Evolutionary conservation across 1,140 invertebrate species (phyloP), one percentile per base, ranked within the genome.

Genomic region (Aradophagus sp.): DNA sequence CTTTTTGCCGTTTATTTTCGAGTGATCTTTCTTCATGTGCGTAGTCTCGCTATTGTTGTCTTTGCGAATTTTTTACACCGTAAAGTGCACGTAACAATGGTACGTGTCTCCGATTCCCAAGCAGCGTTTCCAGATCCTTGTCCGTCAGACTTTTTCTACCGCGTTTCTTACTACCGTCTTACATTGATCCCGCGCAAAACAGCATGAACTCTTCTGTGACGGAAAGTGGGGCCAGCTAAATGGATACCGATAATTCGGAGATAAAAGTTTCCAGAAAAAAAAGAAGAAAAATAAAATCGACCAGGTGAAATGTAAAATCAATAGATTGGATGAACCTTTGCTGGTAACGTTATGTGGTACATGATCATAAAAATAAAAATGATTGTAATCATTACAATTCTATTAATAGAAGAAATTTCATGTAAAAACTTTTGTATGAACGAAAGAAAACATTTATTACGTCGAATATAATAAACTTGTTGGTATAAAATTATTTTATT

Each of bases 21-120:
- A 36, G 44, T 8, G 38, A 35, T 69, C 19, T 34, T 55, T 1
- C 13, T 14, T 62, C 35, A 50, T 20, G 44, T 35, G 45, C 32
- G 42, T 16, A 29, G 16, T 42, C n/a, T 17, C 11, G 27, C 48
- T 29, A 56, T 62, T 62, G 50, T 69, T 62, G 32, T 62, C 31
- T 1, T 56, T 23, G 36, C 17, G 44, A 69, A 55, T 55, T 69
- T 69, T 69, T 62, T 58, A 17, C 34, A 5, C 13, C 41, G 59
- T 34, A 59, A 58, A 69, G 42, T 62, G 50, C 31, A 48, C 36
- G 56, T 61, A 61, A 69, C 34, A 62, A 69, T 48, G 19, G 39
- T 32, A 68, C 42, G 56, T 53, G 41, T 56, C 48, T 62, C 41
- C 50, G 50, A 62, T 69, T 69, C 62, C 39, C 15, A 52, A 27